Conservation (phyloP, 2,797 vertebrate genomes). For the Echeneis naucrates region DNA sequence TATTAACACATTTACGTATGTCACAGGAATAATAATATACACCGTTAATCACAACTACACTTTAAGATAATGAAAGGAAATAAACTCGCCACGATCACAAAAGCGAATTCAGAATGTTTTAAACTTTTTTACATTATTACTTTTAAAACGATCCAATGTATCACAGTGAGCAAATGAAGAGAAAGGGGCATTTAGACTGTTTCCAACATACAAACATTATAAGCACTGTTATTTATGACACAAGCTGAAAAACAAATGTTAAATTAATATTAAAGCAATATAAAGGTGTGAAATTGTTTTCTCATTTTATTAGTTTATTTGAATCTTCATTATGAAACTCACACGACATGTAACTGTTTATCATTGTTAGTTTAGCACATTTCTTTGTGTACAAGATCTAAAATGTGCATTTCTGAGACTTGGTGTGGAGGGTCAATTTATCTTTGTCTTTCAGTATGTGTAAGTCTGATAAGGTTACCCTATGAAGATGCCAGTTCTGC, state of each 20-base stretch:
- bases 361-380: neutral
- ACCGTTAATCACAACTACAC: too few relatives aligned
- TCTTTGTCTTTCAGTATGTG: neutral
- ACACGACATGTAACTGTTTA: too few relatives aligned
- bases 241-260: too few relatives aligned
- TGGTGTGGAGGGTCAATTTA: neutral
- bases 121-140: neutral
- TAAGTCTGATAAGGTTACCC: neutral
- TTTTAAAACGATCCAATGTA: neutral
- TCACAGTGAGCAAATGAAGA: neutral
- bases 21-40: too few relatives aligned
- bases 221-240: neutral
- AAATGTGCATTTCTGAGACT: too few relatives aligned
- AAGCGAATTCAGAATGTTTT: neutral
- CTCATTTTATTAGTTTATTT: too few relatives aligned
- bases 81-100: neutral
- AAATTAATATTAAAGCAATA: neutral
- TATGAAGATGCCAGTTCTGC: neutral
- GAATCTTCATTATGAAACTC: too few relatives aligned
- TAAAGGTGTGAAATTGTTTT: too few relatives aligned
- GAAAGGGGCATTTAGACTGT: neutral
- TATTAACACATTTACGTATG: too few relatives aligned
- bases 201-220: neutral
- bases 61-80: neutral
- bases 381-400: neutral